phyloP scores from a whole-genome alignment of 1,140 invertebrate species.

The Aplysia californica region DNA sequence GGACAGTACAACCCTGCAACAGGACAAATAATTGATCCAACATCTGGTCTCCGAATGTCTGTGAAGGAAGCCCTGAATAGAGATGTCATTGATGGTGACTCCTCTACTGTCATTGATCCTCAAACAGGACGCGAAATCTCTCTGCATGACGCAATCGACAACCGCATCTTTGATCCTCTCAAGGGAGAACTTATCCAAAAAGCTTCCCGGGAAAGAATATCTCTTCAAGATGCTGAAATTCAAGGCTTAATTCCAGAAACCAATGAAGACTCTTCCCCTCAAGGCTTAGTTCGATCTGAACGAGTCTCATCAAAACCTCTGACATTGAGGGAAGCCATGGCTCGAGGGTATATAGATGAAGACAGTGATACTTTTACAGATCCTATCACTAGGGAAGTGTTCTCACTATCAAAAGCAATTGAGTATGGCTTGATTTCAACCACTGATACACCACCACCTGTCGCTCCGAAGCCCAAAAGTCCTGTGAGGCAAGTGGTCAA shows the following conservation, averaged over 20 bases:
- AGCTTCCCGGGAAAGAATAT: constrained; percentile 49
- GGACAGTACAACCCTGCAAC: constrained; percentile 38
- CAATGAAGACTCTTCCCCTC: background rate
- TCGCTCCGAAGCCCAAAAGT: constrained; percentile 6
- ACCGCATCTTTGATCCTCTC: constrained; percentile 83
- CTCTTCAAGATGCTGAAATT: constrained; percentile 54
- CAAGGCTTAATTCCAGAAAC: constrained; percentile 56
- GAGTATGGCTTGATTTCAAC: constrained; percentile 69
- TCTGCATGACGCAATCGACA: constrained; percentile 85
- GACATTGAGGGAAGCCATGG: constrained; percentile 53
- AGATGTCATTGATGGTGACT: constrained; percentile 52
- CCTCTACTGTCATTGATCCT: constrained; percentile 54
- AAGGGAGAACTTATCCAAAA: constrained; percentile 76
- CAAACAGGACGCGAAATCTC: constrained; percentile 73
- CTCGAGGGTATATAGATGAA: constrained; percentile 79
- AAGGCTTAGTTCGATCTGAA: background rate
- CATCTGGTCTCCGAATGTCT: constrained; percentile 64
- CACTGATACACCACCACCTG: constrained; percentile 28
- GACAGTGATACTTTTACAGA: constrained; percentile 79
- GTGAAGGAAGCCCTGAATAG: constrained; percentile 54
- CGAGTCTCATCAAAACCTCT: background rate
- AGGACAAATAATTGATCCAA: constrained; percentile 77
- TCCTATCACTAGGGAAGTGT: constrained; percentile 81
- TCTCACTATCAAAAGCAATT: constrained; percentile 86
- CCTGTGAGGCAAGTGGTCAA: background rate